Base-by-base conservation (phyloP, 2,113 vertebrate genomes). In the Callospermophilus lateralis region DNA sequence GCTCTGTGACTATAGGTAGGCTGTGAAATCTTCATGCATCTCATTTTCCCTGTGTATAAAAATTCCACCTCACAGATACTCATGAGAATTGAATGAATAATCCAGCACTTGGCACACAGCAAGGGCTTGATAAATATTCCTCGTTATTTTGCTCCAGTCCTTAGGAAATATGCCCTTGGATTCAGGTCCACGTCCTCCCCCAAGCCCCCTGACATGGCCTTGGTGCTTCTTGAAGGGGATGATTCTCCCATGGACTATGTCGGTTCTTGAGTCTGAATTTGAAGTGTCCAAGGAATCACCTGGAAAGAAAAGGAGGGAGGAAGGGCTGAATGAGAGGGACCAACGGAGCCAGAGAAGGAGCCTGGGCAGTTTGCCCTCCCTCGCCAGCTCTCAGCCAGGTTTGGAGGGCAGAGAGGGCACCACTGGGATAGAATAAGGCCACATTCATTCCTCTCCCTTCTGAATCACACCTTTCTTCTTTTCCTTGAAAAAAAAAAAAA, bases 161-260 rank as follows among this genome's bases (percentile, higher is more conserved):
- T 65, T 74, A 85, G 84, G 30, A 72, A 76, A 61, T 90, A 37
- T 45, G 45, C 45, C 1, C 0, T 22, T 55, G 80, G 94, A 93
- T 94, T 96, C 94, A 95, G 39, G 73, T 88, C 84, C 22, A 6
- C 55, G 63, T 30, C 45, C 86, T 77, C 77, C 93, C n/a, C 3
- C 26, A 20, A 4, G 7, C n/a, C 13, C 53, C 37, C 61, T 45
- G 63, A 30, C 39, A 7, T 20, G 6, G 8, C 12, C 87, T 73
- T 89, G 93, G 96, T 83, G 86, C n/a, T 94, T 9, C 34, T 84
- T n/a, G 22, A 85, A 95, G 92, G 70, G 28, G 0, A 4, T 67
- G 84, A 63, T 61, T 83, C 6, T 80, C 93, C 78, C 17, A 0
- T 11, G 28, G 55, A 65, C 83, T 51, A 4, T 0, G 2, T 1